Percentiles rank a stretch among this genome's conserved stretches.
Evolutionary conservation across 2,888 invertebrate species (phyloP).

Genomic region (Metopia argyrocephala): DNA sequence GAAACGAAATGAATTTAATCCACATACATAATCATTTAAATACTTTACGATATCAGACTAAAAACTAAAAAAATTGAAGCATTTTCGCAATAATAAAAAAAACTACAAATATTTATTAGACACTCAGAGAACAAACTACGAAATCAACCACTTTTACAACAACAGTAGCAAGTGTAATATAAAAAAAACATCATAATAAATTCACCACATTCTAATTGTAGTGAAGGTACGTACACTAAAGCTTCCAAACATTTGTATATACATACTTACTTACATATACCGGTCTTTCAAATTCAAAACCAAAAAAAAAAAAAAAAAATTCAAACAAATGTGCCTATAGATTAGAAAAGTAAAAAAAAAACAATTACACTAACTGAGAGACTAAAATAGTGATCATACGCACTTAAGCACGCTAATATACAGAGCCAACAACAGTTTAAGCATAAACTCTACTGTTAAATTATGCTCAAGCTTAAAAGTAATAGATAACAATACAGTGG

Average conservation of each 20-base stretch:
- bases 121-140: background rate
- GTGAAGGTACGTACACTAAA: slow-evolving; percentile 10
- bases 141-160: background rate
- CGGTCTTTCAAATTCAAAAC: slow-evolving; percentile 42
- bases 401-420: background rate
- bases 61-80: background rate
- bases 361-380: background rate
- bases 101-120: background rate
- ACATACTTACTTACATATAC: slow-evolving; percentile 1
- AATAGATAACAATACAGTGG: background rate
- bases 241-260: background rate
- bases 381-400: background rate
- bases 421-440: background rate
- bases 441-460: slow-evolving; percentile 22
- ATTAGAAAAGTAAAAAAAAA: slow-evolving; percentile 41
- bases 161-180: background rate
- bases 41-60: background rate
- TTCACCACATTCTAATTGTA: slow-evolving; percentile 60
- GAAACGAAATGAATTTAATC: background rate
- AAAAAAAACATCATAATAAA: slow-evolving; percentile 17
- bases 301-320: no score
- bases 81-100: background rate
- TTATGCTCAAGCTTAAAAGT: background rate
- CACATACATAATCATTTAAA: background rate
- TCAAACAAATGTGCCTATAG: slow-evolving; percentile 27